Evolutionary conservation across 2,888 invertebrate genomes (phyloP).

Genomic region (Parascotia fuliginaria): DNA sequence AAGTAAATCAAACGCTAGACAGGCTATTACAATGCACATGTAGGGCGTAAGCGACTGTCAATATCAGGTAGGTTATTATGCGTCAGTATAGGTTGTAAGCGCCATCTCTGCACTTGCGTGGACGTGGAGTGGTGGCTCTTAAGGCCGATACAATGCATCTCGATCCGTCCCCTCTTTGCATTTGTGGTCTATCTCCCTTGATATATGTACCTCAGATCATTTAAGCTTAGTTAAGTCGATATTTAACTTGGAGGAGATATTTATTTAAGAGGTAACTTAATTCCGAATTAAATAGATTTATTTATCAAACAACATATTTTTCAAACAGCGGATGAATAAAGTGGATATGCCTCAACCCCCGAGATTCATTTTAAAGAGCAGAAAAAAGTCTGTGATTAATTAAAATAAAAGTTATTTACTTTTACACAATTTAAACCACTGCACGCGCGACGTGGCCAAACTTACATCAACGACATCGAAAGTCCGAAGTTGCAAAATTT

Average conservation of each 20-base stretch:
- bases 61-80: conserved; percentile 5
- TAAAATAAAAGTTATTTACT: no score
- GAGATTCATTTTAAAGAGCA: no score
- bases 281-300: no score
- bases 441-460: no score
- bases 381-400: no score
- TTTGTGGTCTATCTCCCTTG: conserved; percentile 32
- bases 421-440: no score
- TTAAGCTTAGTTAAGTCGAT: conserved; percentile 19
- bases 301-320: no score
- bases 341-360: no score
- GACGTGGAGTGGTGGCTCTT: conserved; percentile 32
- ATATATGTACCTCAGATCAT: conserved; percentile 28
- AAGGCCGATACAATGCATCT: conserved; percentile 41
- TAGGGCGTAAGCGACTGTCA: background rate
- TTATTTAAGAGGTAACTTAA: no score
- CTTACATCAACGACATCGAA: no score
- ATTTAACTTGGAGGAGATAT: conserved; percentile 20
- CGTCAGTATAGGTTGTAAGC: conserved; percentile 6
- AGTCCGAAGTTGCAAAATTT: no score
- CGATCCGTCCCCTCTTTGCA: conserved; percentile 26
- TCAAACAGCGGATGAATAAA: no score
- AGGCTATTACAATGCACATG: background rate
- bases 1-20: background rate
- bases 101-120: conserved; percentile 32